Evolutionary conservation across 2,797 vertebrate species (phyloP), one percentile per base, ranked within the genome.

Genomic region (Acrocephalus scirpaceus): DNA sequence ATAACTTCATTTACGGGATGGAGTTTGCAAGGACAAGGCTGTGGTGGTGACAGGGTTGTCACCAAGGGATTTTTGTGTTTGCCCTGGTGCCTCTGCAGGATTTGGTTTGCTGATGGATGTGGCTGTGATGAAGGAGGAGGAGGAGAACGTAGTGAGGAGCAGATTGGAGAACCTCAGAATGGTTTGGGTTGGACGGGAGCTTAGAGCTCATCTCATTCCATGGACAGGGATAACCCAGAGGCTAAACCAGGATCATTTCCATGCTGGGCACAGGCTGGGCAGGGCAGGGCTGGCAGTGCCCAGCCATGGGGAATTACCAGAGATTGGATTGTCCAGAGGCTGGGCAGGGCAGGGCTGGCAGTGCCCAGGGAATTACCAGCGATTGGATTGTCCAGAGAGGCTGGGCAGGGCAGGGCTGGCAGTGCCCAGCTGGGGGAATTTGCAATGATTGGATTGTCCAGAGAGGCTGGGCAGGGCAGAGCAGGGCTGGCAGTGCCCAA

Each of bases 181-280:
- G 40, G 34, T 60, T 42, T 42, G 60, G 40, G 18, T 6, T 53
- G 45, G 58, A 12, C 34, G 9, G 29, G 40, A 40, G 5, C 25
- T 14, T 14, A 2, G 17, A 58, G 3, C 45, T 58, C 45, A 6
- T 11, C 12, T 14, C 18, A 5, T 32, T 53, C 17, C 87, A 16
- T 4, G 58, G 29, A 2, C 57, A 83, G 87, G 58, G 65, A 8
- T 29, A 29, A 2, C 5, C 1, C 42, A 16, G 45, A 13, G 72
- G 50, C 1, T 3, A 11, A 56, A 38, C 1, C 20, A 29, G 56
- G 38, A 19, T 50, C 0, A 1, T 64, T 53, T 64, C 80, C 20
- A 0, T 0, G 2, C 14, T 34, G 78, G 56, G 47, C 58, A 23
- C n/a, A n/a, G n/a, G 11, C 11, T 11, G 38, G 38, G 10, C 38